Evolutionary conservation across 2,113 vertebrate species (phyloP), one percentile per base, ranked within the genome.

Genomic region (Beaufortia kweichowensis): DNA sequence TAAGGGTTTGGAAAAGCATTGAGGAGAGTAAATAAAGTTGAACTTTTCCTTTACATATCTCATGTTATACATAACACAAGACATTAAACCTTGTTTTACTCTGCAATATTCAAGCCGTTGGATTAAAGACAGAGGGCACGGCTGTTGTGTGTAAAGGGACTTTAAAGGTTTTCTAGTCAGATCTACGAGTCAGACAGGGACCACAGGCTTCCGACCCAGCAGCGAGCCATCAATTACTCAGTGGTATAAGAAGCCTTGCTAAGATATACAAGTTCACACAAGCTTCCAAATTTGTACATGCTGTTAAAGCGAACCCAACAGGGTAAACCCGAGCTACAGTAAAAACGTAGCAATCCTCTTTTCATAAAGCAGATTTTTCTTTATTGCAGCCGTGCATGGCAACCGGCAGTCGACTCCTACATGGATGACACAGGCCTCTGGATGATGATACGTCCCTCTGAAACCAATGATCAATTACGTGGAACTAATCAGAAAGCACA

Each of bases 381-480:
- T 71, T 71, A 71, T 57, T 53, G 57, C 33, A 71, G 68, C 68
- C 57, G 29, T 57, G 68, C 68, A 71, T 71, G 69, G 26, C 69
- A 71, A 59, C 26, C 69, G 19, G 53, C 69, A 71, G 35, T 71
- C 33, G 55, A 33, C 69, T 71, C 69, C 69, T 39, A 55, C 24
- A 41, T 23, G 41, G 69, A 71, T 71, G 69, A 71, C 69, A 71
- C 15, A 5, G 53, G 53, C 23, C 8, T 71, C 50, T 71, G 15
- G 21, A 53, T 71, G 53, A 23, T 71, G 69, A 59, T 59, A 71
- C 57, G 69, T 71, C 69, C 69, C 69, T 71, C 21, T 71, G 53
- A 59, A 71, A 71, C 69, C 69, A 41, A 71, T 71, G 69, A 71
- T 41, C 53, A 71, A 71, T 71, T 71, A 59, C 59, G 69, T 43